These are phyloP conservation scores for Hippocampus barbouri DNA, from an alignment of 2,113 vertebrate species.

Conservation along the genomic window DNA sequence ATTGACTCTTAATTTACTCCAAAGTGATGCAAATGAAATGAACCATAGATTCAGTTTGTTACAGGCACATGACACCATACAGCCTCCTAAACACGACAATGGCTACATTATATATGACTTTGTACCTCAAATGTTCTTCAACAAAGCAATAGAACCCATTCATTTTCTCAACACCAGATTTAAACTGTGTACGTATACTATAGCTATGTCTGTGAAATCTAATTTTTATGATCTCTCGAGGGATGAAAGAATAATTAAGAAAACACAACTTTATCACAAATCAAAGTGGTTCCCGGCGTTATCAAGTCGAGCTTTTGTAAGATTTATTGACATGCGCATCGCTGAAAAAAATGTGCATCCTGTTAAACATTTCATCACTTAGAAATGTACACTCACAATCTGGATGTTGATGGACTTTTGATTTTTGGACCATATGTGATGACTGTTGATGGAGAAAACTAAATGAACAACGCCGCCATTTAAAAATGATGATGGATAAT, in stretches of 20 bases:
- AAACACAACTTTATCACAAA: not conserved
- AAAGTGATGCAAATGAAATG: not conserved
- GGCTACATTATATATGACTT: not conserved
- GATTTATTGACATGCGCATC: not conserved
- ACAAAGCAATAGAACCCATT: not conserved
- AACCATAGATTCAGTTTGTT: not conserved
- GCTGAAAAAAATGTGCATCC: too few relatives aligned
- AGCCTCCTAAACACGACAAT: not conserved
- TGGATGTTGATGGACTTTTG: too few relatives aligned
- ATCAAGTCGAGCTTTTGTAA: not conserved
- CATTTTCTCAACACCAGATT: not conserved
- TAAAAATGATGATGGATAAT: conserved; percentile 59
- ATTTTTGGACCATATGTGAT: too few relatives aligned
- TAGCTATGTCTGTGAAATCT: not conserved
- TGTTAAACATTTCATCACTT: too few relatives aligned
- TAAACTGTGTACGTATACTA: too few relatives aligned
- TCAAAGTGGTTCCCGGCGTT: not conserved
- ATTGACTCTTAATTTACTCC: not conserved
- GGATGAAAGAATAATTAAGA: not conserved
- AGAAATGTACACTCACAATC: too few relatives aligned
- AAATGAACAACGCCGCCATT: conserved; percentile 6
- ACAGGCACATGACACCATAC: not conserved
- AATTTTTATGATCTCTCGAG: not conserved
- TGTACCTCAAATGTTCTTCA: too few relatives aligned
- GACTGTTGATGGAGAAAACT: too few relatives aligned